These are phyloP conservation scores for Myotis davidii DNA, from an alignment of 2,113 vertebrate genomes.

Conservation along the genomic window DNA sequence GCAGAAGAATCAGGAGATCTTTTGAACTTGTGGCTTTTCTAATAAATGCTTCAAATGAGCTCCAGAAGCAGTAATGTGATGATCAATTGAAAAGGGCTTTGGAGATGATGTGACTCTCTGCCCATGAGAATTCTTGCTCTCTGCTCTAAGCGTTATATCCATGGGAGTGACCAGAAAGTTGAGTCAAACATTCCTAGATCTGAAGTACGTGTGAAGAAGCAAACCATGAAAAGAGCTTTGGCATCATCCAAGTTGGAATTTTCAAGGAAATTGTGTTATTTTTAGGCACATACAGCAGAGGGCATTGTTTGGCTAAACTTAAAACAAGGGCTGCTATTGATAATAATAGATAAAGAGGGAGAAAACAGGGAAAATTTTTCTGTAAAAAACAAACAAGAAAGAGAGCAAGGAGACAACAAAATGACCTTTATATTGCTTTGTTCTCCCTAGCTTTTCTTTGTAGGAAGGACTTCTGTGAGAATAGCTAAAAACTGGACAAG, in stretches of 20 bases:
- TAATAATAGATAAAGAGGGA: conserved; percentile 17
- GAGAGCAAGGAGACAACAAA: background rate
- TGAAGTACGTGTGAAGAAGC: background rate
- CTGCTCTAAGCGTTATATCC: background rate
- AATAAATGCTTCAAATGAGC: background rate
- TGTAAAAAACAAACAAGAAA: background rate
- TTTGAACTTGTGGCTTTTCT: background rate
- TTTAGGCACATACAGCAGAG: conserved; percentile 77
- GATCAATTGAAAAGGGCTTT: background rate
- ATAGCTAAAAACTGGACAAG: background rate
- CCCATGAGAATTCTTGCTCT: background rate
- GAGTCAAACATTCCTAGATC: background rate
- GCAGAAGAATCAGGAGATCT: background rate
- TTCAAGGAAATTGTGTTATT: conserved; percentile 47
- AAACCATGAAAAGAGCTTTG: background rate
- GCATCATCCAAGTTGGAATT: background rate
- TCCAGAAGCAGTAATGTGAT: background rate
- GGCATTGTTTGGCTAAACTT: conserved; percentile 77
- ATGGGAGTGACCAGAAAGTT: background rate
- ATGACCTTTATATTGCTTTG: background rate
- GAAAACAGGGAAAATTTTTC: background rate
- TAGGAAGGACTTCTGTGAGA: background rate
- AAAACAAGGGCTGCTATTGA: conserved; percentile 39
- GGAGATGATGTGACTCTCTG: background rate
- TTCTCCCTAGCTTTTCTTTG: background rate